Conservation (phyloP, 2,888 invertebrate genomes). For the Lasioglossum pauxillum region DNA sequence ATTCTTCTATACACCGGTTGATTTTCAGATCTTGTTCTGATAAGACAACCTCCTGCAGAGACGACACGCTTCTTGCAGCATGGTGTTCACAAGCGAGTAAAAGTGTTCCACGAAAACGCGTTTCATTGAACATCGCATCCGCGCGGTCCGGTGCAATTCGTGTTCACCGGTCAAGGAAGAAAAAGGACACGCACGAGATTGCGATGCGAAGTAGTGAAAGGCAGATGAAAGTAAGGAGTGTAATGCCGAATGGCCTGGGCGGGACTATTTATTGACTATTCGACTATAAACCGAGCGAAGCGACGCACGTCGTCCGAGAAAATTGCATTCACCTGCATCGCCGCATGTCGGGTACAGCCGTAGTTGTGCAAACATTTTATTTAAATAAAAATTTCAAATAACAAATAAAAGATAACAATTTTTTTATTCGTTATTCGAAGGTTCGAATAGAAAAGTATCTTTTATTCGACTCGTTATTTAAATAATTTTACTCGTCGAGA, state of each 20-base stretch:
- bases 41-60: not conserved
- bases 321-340: not conserved
- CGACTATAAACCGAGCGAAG: slow-evolving; percentile 21
- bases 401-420: no score
- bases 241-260: slow-evolving; percentile 16
- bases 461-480: no score
- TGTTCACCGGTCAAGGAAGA: not conserved
- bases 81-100: not conserved
- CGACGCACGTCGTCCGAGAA: not conserved
- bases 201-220: slow-evolving; percentile 43
- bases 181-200: not conserved
- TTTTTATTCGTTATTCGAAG: no score
- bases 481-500: no score
- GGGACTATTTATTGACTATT: slow-evolving; percentile 29
- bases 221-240: slow-evolving; percentile 47
- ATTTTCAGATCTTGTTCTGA: not conserved
- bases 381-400: no score
- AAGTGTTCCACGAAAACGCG: slow-evolving; percentile 3
- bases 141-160: not conserved
- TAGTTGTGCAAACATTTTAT: no score
- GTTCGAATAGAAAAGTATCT: no score
- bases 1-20: not conserved
- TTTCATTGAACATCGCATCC: not conserved
- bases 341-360: no score
- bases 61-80: not conserved